A percentile compares a stretch with the other conserved stretches of the same genome.
Evolutionary conservation across 2,888 invertebrate species (phyloP).

Genomic region (Eupeodes latifasciatus): DNA sequence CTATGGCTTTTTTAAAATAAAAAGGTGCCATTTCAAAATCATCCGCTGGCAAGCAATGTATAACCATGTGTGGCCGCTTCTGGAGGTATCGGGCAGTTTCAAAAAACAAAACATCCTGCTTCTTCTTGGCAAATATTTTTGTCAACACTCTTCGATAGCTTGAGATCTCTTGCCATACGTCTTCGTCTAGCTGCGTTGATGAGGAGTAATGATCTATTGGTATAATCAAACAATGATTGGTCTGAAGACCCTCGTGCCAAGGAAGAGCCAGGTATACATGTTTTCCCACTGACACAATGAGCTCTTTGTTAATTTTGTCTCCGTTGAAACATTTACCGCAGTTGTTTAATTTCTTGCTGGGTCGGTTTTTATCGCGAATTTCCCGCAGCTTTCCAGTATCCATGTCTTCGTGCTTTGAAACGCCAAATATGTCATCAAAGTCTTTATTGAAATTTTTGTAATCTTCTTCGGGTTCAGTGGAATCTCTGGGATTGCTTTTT

Average conservation of each 20-base stretch:
- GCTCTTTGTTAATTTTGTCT: conserved; percentile 91
- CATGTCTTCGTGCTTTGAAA: conserved; percentile 86
- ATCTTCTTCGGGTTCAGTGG: conserved; percentile 90
- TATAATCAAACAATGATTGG: conserved; percentile 93
- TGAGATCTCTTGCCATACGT: conserved; percentile 95
- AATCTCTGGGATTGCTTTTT: conserved; percentile 92
- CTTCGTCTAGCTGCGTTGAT: conserved; percentile 95
- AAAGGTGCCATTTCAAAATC: conserved; percentile 95
- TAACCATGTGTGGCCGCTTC: conserved; percentile 91
- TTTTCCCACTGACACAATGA: conserved; percentile 91
- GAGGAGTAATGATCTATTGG: conserved; percentile 93
- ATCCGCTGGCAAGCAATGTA: conserved; percentile 95
- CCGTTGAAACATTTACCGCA: conserved; percentile 94
- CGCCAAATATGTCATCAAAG: conserved; percentile 93
- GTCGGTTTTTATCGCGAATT: conserved; percentile 89
- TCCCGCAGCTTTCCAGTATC: conserved; percentile 88
- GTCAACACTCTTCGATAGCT: conserved; percentile 90
- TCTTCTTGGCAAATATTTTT: conserved; percentile 89
- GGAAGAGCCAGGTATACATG: conserved; percentile 95
- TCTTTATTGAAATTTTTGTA: conserved; percentile 88
- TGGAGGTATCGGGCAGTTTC: conserved; percentile 92
- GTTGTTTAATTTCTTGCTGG: conserved; percentile 89
- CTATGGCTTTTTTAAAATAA: conserved; percentile 98
- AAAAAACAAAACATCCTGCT: conserved; percentile 94
- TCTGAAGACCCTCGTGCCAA: conserved; percentile 90